A percentile compares a stretch with the other conserved stretches of the same genome.
Conservation (phyloP, 2,113 vertebrate genomes). For the Muntiacus muntjak region DNA sequence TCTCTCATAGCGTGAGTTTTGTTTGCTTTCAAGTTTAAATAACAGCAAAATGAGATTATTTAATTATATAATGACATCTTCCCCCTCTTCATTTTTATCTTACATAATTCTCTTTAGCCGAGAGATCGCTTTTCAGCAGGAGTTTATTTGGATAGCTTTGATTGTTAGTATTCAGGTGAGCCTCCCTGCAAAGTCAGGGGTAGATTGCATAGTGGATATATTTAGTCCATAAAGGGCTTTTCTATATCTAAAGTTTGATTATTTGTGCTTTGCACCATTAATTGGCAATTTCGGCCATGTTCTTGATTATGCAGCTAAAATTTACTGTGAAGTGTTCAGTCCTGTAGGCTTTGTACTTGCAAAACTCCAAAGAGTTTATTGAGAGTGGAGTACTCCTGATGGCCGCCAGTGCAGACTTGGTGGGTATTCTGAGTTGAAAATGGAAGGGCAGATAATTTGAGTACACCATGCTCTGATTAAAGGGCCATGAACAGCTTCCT, state of each 20-base stretch:
- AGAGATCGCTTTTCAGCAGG: background rate
- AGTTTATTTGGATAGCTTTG: background rate
- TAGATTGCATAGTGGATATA: constrained; percentile 33
- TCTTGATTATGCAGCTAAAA: constrained; percentile 64
- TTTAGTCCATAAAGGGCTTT: constrained; percentile 28
- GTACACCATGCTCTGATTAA: constrained; percentile 19
- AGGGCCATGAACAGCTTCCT: constrained; percentile 3
- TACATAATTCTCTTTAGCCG: background rate
- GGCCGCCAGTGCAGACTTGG: background rate
- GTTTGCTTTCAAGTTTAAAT: constrained; percentile 32
- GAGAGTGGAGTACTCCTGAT: background rate
- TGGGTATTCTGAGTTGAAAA: constrained; percentile 41
- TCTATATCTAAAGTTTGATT: constrained; percentile 30
- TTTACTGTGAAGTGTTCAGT: constrained; percentile 46
- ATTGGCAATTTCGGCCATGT: constrained; percentile 41
- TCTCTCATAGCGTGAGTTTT: background rate
- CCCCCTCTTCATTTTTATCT: background rate
- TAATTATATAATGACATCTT: background rate
- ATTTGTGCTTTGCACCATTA: constrained; percentile 47
- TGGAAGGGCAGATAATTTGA: constrained; percentile 42
- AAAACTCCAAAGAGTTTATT: constrained; percentile 60
- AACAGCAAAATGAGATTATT: background rate
- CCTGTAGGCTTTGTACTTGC: constrained; percentile 37
- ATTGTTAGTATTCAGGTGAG: background rate
- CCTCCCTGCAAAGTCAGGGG: background rate